These are phyloP conservation scores for Hypena proboscidalis DNA, from an alignment of 2,888 invertebrate genomes.

Conservation along the genomic window DNA sequence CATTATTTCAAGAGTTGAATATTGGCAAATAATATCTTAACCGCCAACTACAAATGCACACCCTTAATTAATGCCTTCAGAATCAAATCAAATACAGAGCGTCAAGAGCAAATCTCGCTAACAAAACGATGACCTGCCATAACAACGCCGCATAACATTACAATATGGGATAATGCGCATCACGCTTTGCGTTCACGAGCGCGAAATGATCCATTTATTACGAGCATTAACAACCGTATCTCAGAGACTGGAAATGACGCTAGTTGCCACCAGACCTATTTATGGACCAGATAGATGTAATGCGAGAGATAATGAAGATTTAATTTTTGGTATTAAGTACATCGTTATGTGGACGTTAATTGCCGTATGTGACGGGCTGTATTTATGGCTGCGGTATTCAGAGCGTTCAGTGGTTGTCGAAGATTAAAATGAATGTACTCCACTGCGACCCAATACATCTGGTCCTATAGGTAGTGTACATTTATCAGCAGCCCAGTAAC, in stretches of 20 bases:
- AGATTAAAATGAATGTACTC: no score
- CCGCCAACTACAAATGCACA: no score
- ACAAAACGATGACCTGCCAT: constrained; percentile 18
- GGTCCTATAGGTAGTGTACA: no score
- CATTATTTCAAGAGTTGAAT: no score
- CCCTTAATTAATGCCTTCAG: no score
- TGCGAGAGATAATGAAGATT: constrained; percentile 30
- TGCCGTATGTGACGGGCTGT: neutral
- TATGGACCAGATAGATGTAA: constrained; percentile 39
- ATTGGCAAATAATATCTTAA: no score
- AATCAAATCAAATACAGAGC: no score
- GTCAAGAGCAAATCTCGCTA: no score
- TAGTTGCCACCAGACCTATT: constrained; percentile 46
- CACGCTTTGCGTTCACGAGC: constrained; percentile 43
- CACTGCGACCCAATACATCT: no score
- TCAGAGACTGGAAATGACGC: constrained; percentile 54
- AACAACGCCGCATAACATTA: constrained; percentile 23
- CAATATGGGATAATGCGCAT: constrained; percentile 36
- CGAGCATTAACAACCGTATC: constrained; percentile 54
- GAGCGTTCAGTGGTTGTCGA: no score
- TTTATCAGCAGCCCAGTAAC: no score
- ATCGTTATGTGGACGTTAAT: constrained; percentile 12
- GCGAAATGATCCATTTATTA: constrained; percentile 58
- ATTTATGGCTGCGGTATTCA: neutral
- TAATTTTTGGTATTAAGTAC: constrained; percentile 25